Evolutionary conservation across 2,888 invertebrate genomes (phyloP).

Genomic region (Chironomus riparius): DNA sequence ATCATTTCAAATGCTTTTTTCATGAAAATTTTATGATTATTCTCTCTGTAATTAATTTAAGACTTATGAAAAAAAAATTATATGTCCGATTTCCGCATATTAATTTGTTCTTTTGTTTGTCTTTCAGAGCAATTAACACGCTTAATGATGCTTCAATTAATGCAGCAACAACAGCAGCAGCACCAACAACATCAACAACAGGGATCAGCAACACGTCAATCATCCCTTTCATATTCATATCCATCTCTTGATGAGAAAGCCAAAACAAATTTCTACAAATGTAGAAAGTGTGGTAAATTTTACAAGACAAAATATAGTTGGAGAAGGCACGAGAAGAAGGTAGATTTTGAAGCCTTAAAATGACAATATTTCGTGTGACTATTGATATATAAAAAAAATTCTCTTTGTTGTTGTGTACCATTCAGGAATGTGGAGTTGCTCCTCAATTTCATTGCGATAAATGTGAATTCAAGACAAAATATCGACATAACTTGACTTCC

Average conservation of each 20-base stretch:
- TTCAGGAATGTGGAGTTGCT: slow-evolving; percentile 14
- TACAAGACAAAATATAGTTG: slow-evolving; percentile 25
- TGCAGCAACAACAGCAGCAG: slow-evolving; percentile 16
- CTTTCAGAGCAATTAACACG: slow-evolving; percentile 22
- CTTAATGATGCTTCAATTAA: slow-evolving; percentile 21
- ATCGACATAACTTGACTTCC: slow-evolving; percentile 3
- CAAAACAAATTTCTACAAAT: slow-evolving; percentile 16
- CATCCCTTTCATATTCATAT: slow-evolving; percentile 1
- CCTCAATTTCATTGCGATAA: slow-evolving; percentile 21
- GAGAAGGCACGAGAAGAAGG: slow-evolving; percentile 20
- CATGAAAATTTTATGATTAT: not conserved
- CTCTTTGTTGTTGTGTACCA: not conserved
- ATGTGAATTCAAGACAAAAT: slow-evolving; percentile 23
- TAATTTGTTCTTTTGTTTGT: slow-evolving; percentile 17
- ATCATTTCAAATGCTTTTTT: not conserved
- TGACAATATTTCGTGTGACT: not conserved
- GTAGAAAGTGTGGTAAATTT: slow-evolving; percentile 23
- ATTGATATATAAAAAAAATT: not conserved
- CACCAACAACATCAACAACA: slow-evolving; percentile 11
- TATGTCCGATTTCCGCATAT: slow-evolving; percentile 24
- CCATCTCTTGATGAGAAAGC: not conserved
- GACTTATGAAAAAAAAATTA: not conserved
- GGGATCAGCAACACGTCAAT: not conserved
- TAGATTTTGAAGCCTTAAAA: not conserved
- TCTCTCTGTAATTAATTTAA: not conserved